A percentile compares a stretch with the other conserved stretches of the same genome.
Conservation (phyloP, 2,797 vertebrate species). For the Pangasius krempfi region DNA sequence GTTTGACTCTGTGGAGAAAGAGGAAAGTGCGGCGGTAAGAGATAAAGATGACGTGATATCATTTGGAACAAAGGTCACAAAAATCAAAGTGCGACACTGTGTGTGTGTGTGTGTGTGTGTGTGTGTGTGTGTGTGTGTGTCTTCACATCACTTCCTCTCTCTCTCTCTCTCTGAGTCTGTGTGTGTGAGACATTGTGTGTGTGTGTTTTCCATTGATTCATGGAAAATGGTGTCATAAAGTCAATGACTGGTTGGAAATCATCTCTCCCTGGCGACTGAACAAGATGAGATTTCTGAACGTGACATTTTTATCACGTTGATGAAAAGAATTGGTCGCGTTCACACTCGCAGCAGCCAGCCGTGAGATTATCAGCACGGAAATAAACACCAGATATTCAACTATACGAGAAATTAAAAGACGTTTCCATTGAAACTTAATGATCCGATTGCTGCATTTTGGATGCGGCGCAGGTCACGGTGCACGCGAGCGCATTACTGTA, state of each 20-base stretch:
- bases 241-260: background rate
- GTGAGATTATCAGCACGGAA: background rate
- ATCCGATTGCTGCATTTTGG: background rate
- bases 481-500: too few relatives aligned
- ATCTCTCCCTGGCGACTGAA: background rate
- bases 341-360: background rate
- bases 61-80: constrained; percentile 9
- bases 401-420: background rate
- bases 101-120: constrained; percentile 18
- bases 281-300: background rate
- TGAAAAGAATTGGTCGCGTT: background rate
- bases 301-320: background rate
- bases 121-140: constrained; percentile 18
- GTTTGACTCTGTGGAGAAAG: constrained; percentile 15
- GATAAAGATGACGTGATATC: constrained; percentile 19
- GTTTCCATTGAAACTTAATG: background rate
- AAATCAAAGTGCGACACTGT: constrained; percentile 15
- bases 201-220: background rate
- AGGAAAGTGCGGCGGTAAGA: constrained; percentile 21
- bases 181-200: background rate
- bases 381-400: too few relatives aligned
- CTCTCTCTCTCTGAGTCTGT: background rate
- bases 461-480: too few relatives aligned
- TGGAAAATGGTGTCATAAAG: background rate
- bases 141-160: too few relatives aligned